phyloP scores from a whole-genome alignment of 30 jellyfish, hydroid and myxozoan species.

The Turritopsis rubra region DNA sequence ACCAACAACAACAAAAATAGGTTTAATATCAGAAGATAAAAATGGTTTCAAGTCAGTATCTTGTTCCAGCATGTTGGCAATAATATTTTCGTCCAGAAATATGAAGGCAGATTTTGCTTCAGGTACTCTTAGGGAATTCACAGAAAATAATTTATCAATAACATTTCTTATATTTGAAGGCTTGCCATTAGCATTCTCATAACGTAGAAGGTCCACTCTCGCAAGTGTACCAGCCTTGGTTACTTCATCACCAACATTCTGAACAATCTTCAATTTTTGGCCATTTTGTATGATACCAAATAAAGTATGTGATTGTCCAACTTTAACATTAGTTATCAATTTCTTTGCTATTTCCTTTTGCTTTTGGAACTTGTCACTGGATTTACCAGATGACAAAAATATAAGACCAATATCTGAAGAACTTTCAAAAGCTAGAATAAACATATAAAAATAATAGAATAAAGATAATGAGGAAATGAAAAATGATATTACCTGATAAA shows the following conservation, averaged over 20 bases:
- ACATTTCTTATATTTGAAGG: neutral
- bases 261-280: neutral
- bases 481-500: too few relatives aligned
- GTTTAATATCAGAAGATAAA: neutral
- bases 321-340: neutral
- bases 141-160: neutral
- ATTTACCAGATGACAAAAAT: neutral
- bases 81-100: neutral
- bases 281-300: constrained; percentile 15
- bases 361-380: neutral
- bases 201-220: neutral
- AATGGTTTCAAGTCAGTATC: neutral
- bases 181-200: neutral
- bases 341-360: constrained; percentile 14
- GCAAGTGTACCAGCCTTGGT: neutral
- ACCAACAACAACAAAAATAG: constrained; percentile 15
- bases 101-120: neutral
- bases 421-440: neutral
- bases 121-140: neutral
- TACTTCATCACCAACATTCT: constrained; percentile 3
- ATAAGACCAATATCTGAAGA: constrained; percentile 7
- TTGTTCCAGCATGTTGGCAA: neutral
- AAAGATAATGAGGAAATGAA: neutral
- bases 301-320: neutral
- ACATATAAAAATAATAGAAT: neutral